Base-by-base conservation (phyloP, 2,888 invertebrate species). In the Baronia brevicornis region DNA sequence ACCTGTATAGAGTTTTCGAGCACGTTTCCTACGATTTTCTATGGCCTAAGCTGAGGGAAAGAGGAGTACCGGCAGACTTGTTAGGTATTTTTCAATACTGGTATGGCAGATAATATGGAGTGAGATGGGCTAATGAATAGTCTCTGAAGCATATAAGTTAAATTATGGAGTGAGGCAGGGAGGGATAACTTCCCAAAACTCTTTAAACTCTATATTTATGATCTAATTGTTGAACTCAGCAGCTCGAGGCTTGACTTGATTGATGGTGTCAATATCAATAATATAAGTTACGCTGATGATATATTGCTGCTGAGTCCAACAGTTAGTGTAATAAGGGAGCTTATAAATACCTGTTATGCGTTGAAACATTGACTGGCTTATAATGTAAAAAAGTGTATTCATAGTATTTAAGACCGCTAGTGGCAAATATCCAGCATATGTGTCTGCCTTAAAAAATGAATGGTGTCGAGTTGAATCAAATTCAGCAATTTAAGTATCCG, bases 1-100 rank as follows among this genome's bases (percentile, higher is more conserved):
- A 40, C 18, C 15, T 36, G 5, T 38, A 38, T 4, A 36, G 34
- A 18, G 40, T 39, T 3, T 43, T 43, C 17, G 46, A 42, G 17
- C 18, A 36, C n/a, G 38, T 45, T 1, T 26, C 22, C 3, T 40
- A 46, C 31, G 29, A 37, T 3, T 13, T 30, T 4, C 25, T 45
- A 6, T 45, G 42, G 44, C 5, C 22, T 2, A 43, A 39, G 23
- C 21, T 41, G 8, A 2, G 15, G 7, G 24, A 21, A 1, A 30
- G 25, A 5, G 21, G 9, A 11, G 19, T 36, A 23, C 36, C 39
- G 13, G 3, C 1, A 5, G 27, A 27, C 5, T 1, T 19, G 3
- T 7, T 20, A 8, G n/a, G 6, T 6, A 18, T 28, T 3, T 14
- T 13, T 8, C 11, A 27, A 18, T 28, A 33, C 14, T 28, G 33